Evolutionary conservation across 1,140 invertebrate genomes (phyloP), one percentile per base, ranked within the genome.

Genomic region (Tribolium madens): DNA sequence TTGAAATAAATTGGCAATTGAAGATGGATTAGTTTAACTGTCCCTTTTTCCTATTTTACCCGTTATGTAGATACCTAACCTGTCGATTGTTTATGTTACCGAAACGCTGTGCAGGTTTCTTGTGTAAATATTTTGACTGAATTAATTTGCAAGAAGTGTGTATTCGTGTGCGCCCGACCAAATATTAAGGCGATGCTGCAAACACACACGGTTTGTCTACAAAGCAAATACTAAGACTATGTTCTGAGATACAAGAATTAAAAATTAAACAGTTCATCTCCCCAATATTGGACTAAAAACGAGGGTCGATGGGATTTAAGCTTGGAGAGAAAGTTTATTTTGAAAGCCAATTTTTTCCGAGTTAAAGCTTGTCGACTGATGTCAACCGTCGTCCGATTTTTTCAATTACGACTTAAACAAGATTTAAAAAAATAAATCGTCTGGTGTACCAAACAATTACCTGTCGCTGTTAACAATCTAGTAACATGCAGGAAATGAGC

Each of bases 101-200:
- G 57, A 33, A 64, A 64, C 57, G 57, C 9, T 33, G 57, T 31
- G 57, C 57, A 64, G 57, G 57, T 64, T 64, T 10, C 57, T 26
- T 31, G 31, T 26, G 57, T 64, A 64, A 64, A 64, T 64, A 64
- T 64, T 64, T 64, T 64, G 57, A 64, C 57, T 36, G 57, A 64
- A 64, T 64, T 64, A 64, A 64, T 64, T 64, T 33, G 57, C 57
- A 64, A 64, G 57, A 64, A 64, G 57, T 64, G 36, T 64, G 57
- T 26, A 26, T 64, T 21, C 57, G 26, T 21, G 53, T 13, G 9
- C 53, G 57, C 57, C 57, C 57, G 12, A 64, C 21, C 57, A 57
- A 57, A 57, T 57, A 57, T 57, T 57, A 57, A 57, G 52, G 13
- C 52, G 15, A 4, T 64, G 21, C 13, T 64, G n/a, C 26, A 12